A percentile compares a stretch with the other conserved stretches of the same genome.
Conservation (phyloP, 2,888 invertebrate species). For the Mythimna vitellina region DNA sequence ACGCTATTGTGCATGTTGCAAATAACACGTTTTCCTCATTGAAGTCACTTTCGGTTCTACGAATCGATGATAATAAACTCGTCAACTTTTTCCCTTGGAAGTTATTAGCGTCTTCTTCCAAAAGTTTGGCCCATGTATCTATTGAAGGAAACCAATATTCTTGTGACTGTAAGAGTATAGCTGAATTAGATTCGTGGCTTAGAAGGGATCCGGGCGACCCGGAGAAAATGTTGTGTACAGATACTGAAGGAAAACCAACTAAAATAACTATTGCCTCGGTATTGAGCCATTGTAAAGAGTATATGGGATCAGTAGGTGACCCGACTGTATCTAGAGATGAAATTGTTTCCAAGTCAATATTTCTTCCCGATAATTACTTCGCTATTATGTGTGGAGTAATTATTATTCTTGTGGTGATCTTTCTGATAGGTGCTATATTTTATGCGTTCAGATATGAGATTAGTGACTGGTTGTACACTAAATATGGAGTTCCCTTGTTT, state of each 20-base stretch:
- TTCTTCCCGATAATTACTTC: slow-evolving; percentile 93
- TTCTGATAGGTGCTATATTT: slow-evolving; percentile 93
- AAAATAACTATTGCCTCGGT: slow-evolving; percentile 90
- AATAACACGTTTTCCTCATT: slow-evolving; percentile 95
- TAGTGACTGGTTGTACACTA: slow-evolving; percentile 94
- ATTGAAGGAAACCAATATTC: slow-evolving; percentile 96
- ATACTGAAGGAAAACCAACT: slow-evolving; percentile 88
- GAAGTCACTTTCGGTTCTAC: slow-evolving; percentile 93
- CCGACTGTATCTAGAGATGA: slow-evolving; percentile 87
- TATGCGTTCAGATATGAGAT: slow-evolving; percentile 95
- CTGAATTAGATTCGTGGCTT: slow-evolving; percentile 93
- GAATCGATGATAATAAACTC: slow-evolving; percentile 94
- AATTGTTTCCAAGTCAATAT: slow-evolving; percentile 91
- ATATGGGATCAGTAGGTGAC: slow-evolving; percentile 88
- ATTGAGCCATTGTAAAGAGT: slow-evolving; percentile 91
- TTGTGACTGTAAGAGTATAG: slow-evolving; percentile 94
- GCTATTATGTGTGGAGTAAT: slow-evolving; percentile 94
- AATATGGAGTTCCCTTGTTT: slow-evolving; percentile 94
- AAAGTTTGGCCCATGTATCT: slow-evolving; percentile 92
- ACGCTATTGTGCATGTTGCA: slow-evolving; percentile 93
- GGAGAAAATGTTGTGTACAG: slow-evolving; percentile 93
- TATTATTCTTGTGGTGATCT: slow-evolving; percentile 93
- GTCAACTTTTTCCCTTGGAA: slow-evolving; percentile 94
- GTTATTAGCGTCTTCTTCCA: slow-evolving; percentile 91
- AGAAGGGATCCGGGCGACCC: slow-evolving; percentile 92